phyloP scores from a whole-genome alignment of 2,888 invertebrate genomes.

The Cerastis rubricosa region DNA sequence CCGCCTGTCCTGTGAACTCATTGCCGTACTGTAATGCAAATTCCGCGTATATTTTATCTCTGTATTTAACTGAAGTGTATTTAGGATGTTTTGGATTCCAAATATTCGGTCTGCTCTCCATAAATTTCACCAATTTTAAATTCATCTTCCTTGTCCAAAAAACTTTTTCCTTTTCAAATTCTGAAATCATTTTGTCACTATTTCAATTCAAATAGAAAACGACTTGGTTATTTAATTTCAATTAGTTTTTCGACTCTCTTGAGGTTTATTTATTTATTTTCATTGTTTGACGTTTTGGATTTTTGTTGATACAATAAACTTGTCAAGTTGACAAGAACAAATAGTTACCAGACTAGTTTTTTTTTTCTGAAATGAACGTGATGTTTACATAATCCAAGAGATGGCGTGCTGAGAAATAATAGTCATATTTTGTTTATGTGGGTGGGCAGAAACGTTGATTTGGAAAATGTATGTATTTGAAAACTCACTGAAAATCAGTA shows the following conservation, averaged over 20 bases:
- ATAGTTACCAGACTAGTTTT: background rate
- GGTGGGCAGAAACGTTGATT: background rate
- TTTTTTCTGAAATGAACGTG: background rate
- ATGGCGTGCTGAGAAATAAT: conserved; percentile 3
- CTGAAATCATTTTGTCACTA: conserved; percentile 78
- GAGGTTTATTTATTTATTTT: conserved; percentile 13
- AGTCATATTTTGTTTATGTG: too few species aligned
- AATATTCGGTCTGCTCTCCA: conserved; percentile 82
- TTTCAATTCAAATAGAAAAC: conserved; percentile 6
- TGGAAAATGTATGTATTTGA: too few species aligned
- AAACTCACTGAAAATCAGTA: background rate
- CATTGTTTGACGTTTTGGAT: background rate
- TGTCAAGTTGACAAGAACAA: background rate
- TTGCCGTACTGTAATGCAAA: conserved; percentile 84
- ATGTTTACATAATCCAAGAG: background rate
- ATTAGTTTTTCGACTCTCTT: too few species aligned
- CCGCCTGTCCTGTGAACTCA: conserved; percentile 85
- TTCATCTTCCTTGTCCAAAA: conserved; percentile 88
- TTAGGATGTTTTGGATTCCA: conserved; percentile 87
- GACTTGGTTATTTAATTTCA: background rate
- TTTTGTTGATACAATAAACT: background rate
- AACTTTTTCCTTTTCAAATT: conserved; percentile 86
- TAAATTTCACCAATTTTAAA: conserved; percentile 84
- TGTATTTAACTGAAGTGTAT: conserved; percentile 80
- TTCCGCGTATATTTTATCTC: conserved; percentile 84